Percentiles rank a stretch among this genome's conserved stretches.
phyloP scores from a whole-genome alignment of 2,797 vertebrate species.

The Phoxinus dragarum region DNA sequence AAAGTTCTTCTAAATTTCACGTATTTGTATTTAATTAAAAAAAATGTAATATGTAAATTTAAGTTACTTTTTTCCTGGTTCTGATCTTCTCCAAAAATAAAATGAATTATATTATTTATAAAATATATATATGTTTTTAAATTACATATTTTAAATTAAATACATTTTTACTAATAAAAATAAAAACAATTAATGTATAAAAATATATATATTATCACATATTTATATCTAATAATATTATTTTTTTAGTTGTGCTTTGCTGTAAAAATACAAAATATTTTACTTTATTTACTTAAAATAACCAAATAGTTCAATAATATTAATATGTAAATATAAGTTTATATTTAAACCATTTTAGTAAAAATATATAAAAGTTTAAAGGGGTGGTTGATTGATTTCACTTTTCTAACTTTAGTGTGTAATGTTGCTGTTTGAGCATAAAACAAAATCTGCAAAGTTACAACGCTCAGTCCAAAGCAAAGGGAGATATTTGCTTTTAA shows the following conservation, averaged over 20 bases:
- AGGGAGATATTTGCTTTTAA: too few species aligned
- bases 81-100: not conserved
- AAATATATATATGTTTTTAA: too few species aligned
- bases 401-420: too few species aligned
- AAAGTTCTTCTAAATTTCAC: not conserved
- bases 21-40: too few species aligned
- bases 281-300: not conserved
- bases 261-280: not conserved
- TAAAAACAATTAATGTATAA: not conserved
- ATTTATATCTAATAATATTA: too few species aligned
- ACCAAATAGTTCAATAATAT: not conserved
- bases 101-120: not conserved
- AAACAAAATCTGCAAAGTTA: too few species aligned
- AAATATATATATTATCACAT: not conserved
- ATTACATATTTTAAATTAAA: not conserved
- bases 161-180: too few species aligned
- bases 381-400: too few species aligned
- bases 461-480: too few species aligned
- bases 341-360: not conserved
- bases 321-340: not conserved
- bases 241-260: not conserved
- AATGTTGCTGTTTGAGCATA: too few species aligned
- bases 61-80: not conserved
- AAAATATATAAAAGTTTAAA: not conserved
- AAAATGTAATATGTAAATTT: not conserved